Evolutionary conservation across 2,113 vertebrate species (phyloP).

Genomic region (Anas platyrhynchos): DNA sequence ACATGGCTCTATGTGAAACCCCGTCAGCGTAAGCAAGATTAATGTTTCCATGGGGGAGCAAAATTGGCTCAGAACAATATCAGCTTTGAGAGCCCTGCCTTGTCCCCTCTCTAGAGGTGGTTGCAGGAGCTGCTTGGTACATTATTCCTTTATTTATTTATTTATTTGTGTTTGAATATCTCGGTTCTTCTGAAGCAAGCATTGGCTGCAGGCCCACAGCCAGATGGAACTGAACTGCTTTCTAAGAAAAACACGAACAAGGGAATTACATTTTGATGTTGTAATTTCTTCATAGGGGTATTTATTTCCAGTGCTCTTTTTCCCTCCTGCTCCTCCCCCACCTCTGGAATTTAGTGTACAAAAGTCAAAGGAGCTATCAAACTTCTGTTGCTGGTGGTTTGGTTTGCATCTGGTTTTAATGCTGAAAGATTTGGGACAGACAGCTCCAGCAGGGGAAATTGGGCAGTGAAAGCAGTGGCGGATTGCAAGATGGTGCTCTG

Average conservation of each 20-base stretch:
- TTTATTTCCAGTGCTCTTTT: conserved; percentile 27
- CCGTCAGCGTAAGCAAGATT: conserved; percentile 21
- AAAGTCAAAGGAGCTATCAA: conserved; percentile 51
- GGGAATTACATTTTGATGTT: conserved; percentile 66
- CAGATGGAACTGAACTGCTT: conserved; percentile 71
- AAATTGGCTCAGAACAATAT: conserved; percentile 19
- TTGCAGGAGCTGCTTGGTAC: conserved; percentile 10
- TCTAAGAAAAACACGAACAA: conserved; percentile 77
- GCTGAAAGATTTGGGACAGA: neutral
- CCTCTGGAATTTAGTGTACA: conserved; percentile 18
- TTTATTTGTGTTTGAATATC: conserved; percentile 57
- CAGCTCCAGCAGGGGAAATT: neutral
- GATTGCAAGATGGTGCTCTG: neutral
- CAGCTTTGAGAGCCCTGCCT: neutral
- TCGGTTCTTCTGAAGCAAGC: conserved; percentile 54
- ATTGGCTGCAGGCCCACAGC: conserved; percentile 65
- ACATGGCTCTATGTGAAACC: conserved; percentile 1
- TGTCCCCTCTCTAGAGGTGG: neutral
- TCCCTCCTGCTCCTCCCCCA: neutral
- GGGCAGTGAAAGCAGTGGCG: neutral
- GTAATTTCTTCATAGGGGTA: conserved; percentile 65
- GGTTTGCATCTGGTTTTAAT: conserved; percentile 34
- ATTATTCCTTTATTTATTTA: conserved; percentile 14
- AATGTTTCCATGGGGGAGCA: neutral
- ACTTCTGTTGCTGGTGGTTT: neutral